Conservation (phyloP, 2,888 invertebrate genomes). For the Mythimna ferrago region DNA sequence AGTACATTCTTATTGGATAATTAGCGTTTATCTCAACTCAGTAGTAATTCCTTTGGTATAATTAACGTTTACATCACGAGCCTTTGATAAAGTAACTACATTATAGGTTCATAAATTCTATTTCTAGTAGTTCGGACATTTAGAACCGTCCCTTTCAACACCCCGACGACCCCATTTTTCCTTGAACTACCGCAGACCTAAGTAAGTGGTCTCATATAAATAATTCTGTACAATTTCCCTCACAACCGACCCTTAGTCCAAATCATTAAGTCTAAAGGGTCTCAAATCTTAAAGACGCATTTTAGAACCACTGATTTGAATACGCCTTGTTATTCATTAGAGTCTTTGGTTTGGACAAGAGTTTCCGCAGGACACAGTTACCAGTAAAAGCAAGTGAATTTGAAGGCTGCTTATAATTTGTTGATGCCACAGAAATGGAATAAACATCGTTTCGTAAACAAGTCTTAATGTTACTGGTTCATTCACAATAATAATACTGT, state of each 20-base stretch:
- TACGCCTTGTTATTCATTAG: conserved; percentile 61
- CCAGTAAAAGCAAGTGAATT: conserved; percentile 30
- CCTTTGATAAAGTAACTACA: too few relatives aligned
- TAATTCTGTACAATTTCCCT: conserved; percentile 49
- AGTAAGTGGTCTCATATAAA: conserved; percentile 39
- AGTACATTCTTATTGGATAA: too few relatives aligned
- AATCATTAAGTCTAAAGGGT: conserved; percentile 57
- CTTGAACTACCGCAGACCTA: conserved; percentile 1
- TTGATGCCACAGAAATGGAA: conserved; percentile 29
- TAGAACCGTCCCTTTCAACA: neutral
- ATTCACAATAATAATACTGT: neutral
- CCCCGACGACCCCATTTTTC: conserved; percentile 16
- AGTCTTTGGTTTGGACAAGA: conserved; percentile 44
- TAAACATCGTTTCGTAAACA: conserved; percentile 19
- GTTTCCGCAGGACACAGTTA: conserved; percentile 34
- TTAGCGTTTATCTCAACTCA: too few relatives aligned
- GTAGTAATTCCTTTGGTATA: too few relatives aligned
- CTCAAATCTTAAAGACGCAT: conserved; percentile 41
- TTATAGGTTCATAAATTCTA: neutral
- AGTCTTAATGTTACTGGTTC: conserved; percentile 15
- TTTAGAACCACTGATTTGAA: conserved; percentile 55
- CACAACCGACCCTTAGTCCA: conserved; percentile 39
- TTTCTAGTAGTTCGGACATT: neutral
- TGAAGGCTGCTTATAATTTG: conserved; percentile 45
- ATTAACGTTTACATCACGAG: too few relatives aligned